Evolutionary conservation across 2,888 invertebrate species (phyloP), one percentile per base, ranked within the genome.

Genomic region (Salpingus planirostris): DNA sequence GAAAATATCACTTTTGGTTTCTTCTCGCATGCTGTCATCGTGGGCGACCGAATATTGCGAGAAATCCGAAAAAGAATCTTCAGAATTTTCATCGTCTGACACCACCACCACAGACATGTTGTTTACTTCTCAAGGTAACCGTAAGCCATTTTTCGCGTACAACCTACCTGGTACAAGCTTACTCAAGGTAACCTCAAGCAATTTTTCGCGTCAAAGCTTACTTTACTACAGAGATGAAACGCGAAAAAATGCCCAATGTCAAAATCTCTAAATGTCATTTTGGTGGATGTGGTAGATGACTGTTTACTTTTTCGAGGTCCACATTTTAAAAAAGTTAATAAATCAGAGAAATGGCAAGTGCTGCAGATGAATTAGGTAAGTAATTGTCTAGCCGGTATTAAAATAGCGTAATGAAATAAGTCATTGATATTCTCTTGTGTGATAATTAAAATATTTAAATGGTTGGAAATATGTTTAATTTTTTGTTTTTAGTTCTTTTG

Each of bases 401-500:
- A n/a, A n/a, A n/a, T n/a, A n/a, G n/a, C n/a, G n/a, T n/a, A n/a
- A n/a, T n/a, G n/a, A 18, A 18, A 18, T 6, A 18, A 6, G 18
- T 6, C 18, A 18, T 18, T 5, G 18, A 18, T 6, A 18, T 18
- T 18, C n/a, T 18, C 18, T 18, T 18, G 18, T 8, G 5, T 18
- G 18, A 8, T 18, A 5, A 18, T 18, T 8, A 18, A 6, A 18
- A 8, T n/a, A n/a, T n/a, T n/a, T n/a, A 18, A 18, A 18, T 18
- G 18, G 8, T 18, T 18, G n/a, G n/a, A n/a, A n/a, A n/a, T 18
- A 6, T 18, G 5, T 18, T 18, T 18, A 23, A 15, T 13, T 7
- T 12, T 30, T 7, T 6, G 5, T 4, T 63, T 70, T 31, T 54
- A 90, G 90, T 82, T 62, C 73, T 93, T 28, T 68, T 93, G 57